Base-by-base conservation (phyloP, 2,797 vertebrate species). In the Accipiter superciliosus region DNA sequence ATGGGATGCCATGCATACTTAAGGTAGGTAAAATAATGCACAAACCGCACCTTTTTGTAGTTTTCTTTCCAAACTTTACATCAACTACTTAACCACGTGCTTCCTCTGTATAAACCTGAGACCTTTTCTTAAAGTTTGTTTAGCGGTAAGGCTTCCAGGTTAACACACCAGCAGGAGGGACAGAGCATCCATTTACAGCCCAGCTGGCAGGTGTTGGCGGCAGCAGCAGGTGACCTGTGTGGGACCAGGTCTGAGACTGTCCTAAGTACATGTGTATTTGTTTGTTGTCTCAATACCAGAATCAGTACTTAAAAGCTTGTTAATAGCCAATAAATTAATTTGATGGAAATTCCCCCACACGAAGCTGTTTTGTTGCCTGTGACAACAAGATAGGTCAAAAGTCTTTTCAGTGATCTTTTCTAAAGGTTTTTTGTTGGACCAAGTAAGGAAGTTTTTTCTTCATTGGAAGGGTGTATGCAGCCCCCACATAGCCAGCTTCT, bases 401-500 rank as follows among this genome's bases (percentile, higher is more conserved):
- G 52, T 44, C 40, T 42, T 66, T 22, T 15, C 73, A 47, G 28
- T 53, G 39, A 33, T 39, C 9, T 52, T 62, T 79, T 35, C 50
- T 52, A 49, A 49, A 47, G 63, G 11, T 25, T 19, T 65, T 74
- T 59, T 83, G 15, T 33, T 59, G 28, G 33, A 44, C 13, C 0
- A 0, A 35, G 17, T 6, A 15, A 55, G 26, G 20, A 53, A 40
- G 17, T 28, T 59, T 55, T 44, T 70, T 21, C n/a, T 35, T 57
- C 31, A 12, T 3, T 47, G 44, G 47, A 29, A 66, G 13, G 25
- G 33, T 29, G n/a, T 10, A 6, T 45, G 25, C 13, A 44, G 15
- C 16, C 14, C 25, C 52, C 35, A 35, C 0, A 2, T 11, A 58
- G 26, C 15, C 0, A 3, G 35, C n/a, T 42, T 37, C 25, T 40